Evolutionary conservation across 2,113 vertebrate species (phyloP).

Genomic region (Campylorhamphus procurvoides): DNA sequence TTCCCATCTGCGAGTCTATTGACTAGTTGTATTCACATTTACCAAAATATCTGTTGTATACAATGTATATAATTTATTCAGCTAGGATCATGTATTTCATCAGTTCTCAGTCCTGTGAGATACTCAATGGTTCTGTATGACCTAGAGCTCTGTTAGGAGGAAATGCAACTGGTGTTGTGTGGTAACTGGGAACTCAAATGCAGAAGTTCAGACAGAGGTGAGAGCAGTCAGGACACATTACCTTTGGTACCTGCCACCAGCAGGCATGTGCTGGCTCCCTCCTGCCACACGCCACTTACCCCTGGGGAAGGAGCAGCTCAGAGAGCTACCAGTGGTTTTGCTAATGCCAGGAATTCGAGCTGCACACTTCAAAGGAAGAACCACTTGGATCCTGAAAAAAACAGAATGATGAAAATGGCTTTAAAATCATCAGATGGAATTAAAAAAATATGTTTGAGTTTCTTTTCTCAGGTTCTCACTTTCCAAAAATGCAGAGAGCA

Average conservation of each 20-base stretch:
- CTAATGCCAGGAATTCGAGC: neutral
- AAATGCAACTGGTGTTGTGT: neutral
- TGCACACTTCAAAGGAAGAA: neutral
- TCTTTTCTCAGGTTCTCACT: neutral
- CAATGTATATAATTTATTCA: neutral
- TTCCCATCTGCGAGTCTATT: neutral
- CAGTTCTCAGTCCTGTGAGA: neutral
- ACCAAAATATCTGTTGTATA: neutral
- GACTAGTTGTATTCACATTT: neutral
- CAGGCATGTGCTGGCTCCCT: neutral
- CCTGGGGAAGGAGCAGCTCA: neutral
- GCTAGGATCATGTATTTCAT: neutral
- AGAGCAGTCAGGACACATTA: fast-evolving
- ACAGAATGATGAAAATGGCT: neutral
- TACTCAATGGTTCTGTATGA: neutral
- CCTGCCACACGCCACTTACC: neutral
- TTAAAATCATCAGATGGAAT: neutral
- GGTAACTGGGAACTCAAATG: neutral
- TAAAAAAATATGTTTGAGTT: neutral
- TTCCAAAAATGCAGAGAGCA: neutral
- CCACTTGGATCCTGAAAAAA: neutral
- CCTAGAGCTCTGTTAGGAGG: neutral
- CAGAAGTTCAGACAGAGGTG: neutral
- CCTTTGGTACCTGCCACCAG: neutral
- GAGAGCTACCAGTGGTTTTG: neutral